Evolutionary conservation across 2,797 vertebrate species (phyloP).

Genomic region (Halcyon leucocephala): DNA sequence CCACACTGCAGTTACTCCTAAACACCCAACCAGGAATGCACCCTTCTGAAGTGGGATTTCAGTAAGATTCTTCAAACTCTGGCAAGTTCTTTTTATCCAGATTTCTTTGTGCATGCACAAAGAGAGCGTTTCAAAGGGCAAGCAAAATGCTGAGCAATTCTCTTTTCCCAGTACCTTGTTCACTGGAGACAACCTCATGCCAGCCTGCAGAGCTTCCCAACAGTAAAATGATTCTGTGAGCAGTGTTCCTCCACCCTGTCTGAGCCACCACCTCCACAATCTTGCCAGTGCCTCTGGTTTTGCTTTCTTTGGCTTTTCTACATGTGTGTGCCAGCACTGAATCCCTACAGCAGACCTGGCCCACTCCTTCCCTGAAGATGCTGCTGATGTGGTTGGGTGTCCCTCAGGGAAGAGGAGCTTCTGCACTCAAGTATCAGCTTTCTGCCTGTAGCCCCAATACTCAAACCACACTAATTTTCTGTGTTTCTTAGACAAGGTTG

Average conservation of each 20-base stretch:
- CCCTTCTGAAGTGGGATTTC: neutral
- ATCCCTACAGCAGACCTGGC: neutral
- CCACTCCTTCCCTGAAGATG: neutral
- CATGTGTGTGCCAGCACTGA: rapidly evolving
- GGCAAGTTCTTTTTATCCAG: neutral
- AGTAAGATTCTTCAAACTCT: neutral
- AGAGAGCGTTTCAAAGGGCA: neutral
- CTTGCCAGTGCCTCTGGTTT: neutral
- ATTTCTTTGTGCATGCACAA: neutral
- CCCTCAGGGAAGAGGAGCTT: neutral
- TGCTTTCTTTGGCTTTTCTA: neutral
- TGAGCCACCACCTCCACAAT: neutral
- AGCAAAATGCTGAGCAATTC: neutral
- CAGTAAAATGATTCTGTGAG: neutral
- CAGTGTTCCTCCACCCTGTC: rapidly evolving
- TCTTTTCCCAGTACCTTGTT: neutral
- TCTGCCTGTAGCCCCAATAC: neutral
- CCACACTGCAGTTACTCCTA: rapidly evolving
- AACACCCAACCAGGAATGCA: rapidly evolving
- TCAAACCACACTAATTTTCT: neutral
- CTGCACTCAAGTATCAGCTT: neutral
- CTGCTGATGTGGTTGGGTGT: neutral
- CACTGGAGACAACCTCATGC: neutral
- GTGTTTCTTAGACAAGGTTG: neutral
- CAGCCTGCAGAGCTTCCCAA: neutral